Evolutionary conservation across 2,888 invertebrate species (phyloP).

Genomic region (Drosophila setosimentum): DNA sequence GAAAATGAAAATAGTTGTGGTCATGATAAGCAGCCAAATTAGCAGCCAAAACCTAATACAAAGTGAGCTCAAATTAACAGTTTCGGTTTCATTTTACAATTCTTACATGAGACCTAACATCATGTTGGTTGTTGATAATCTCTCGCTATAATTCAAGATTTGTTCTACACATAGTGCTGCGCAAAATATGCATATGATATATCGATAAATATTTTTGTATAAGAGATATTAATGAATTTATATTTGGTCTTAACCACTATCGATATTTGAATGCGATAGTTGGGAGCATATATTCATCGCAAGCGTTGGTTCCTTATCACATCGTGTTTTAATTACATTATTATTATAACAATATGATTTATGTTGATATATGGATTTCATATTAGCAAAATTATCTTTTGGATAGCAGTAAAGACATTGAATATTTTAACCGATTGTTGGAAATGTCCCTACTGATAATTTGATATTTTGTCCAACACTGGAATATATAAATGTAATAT

Average conservation of each 20-base stretch:
- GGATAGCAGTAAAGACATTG: neutral
- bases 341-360: neutral
- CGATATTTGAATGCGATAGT: neutral
- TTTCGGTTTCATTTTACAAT: neutral
- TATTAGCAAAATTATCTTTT: neutral
- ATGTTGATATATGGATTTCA: neutral
- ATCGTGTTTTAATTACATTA: neutral
- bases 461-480: constrained; percentile 17
- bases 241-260: neutral
- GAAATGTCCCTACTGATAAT: constrained; percentile 14
- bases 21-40: constrained; percentile 20
- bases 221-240: neutral
- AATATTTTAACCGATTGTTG: neutral
- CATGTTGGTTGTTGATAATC: constrained; percentile 26
- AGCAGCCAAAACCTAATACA: constrained; percentile 37
- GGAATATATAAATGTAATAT: constrained; percentile 19
- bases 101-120: constrained; percentile 45
- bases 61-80: neutral
- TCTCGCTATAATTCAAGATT: neutral
- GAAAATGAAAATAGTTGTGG: constrained; percentile 38
- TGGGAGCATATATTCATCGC: neutral
- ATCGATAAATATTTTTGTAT: neutral
- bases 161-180: neutral
- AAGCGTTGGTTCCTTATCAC: neutral
- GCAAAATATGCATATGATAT: neutral